Evolutionary conservation across 2,113 vertebrate genomes (phyloP).

Genomic region (Marmota monax): DNA sequence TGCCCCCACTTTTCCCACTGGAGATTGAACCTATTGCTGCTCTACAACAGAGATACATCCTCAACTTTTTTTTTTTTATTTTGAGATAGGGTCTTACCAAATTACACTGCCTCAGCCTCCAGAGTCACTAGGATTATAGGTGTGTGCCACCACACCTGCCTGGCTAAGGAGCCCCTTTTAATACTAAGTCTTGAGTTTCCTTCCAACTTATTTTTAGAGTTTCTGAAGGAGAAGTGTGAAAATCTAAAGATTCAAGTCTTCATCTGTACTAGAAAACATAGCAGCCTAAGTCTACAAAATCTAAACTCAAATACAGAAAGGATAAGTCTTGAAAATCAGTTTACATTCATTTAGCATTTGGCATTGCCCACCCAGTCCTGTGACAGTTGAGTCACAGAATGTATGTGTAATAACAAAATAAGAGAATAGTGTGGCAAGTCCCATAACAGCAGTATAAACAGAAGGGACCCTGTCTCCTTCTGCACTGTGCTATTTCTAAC

Average conservation of each 20-base stretch:
- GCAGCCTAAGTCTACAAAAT: constrained; percentile 3
- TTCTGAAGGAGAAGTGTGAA: constrained; percentile 21
- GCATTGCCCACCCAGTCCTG: not conserved
- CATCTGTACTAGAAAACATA: not conserved
- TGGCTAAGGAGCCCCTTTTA: not conserved
- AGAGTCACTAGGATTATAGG: not conserved
- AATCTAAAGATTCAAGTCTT: constrained; percentile 6
- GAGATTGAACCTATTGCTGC: not conserved
- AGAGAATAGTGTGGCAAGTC: not conserved
- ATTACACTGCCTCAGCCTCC: not conserved
- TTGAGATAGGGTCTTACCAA: not conserved
- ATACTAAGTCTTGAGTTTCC: not conserved
- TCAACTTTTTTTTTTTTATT: not conserved
- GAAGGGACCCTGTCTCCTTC: not conserved
- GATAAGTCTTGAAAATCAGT: not conserved
- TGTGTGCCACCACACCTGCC: too few relatives aligned
- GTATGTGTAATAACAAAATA: constrained; percentile 4
- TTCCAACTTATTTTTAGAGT: constrained; percentile 24
- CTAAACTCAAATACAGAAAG: not conserved
- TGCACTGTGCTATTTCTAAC: not conserved
- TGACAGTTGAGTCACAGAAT: not conserved
- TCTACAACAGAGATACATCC: not conserved
- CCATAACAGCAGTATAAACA: not conserved
- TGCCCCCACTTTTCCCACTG: not conserved
- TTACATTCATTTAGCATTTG: not conserved